Evolutionary conservation across 1,140 invertebrate species (phyloP).

Genomic region (Heliconius hewitsoni): DNA sequence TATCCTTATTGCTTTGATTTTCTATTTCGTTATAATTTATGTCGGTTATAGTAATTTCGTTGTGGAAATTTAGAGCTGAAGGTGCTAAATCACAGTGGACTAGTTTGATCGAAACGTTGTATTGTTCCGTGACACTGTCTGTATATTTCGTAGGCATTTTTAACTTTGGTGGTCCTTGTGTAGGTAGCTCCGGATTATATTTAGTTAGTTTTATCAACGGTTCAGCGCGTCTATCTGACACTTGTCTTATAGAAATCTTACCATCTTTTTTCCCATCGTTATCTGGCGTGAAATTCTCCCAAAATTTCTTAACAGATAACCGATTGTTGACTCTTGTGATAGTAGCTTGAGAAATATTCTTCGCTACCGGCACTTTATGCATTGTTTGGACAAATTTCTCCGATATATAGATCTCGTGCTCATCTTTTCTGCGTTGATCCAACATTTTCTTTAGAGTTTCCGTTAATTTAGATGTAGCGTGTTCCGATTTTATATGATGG

Average conservation of each 20-base stretch:
- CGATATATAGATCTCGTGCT: conserved; percentile 2
- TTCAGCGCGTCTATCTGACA: conserved; percentile 21
- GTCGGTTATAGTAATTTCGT: conserved; percentile 15
- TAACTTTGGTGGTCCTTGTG: conserved; percentile 17
- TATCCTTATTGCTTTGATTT: conserved; percentile 27
- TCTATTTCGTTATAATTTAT: conserved; percentile 25
- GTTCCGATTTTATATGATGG: conserved; percentile 53
- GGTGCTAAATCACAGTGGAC: conserved; percentile 38
- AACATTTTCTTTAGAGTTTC: conserved; percentile 66
- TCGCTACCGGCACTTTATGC: conserved; percentile 47
- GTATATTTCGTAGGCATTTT: conserved; percentile 57
- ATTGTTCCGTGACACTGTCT: conserved; percentile 27
- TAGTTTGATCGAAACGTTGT: conserved; percentile 48
- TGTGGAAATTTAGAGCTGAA: conserved; percentile 23
- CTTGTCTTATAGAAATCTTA: conserved; percentile 43
- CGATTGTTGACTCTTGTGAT: conserved; percentile 45
- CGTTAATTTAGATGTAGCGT: conserved; percentile 61
- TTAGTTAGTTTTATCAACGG: conserved; percentile 58
- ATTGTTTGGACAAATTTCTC: conserved; percentile 55
- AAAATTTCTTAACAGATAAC: conserved; percentile 63
- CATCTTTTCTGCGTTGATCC: conserved; percentile 51
- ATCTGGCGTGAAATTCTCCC: conserved; percentile 68
- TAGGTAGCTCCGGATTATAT: conserved; percentile 26
- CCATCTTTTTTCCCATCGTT: conserved; percentile 26
- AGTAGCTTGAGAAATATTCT: conserved; percentile 33